Evolutionary conservation across 2,113 vertebrate genomes (phyloP).

Genomic region (Sylvietta virens): DNA sequence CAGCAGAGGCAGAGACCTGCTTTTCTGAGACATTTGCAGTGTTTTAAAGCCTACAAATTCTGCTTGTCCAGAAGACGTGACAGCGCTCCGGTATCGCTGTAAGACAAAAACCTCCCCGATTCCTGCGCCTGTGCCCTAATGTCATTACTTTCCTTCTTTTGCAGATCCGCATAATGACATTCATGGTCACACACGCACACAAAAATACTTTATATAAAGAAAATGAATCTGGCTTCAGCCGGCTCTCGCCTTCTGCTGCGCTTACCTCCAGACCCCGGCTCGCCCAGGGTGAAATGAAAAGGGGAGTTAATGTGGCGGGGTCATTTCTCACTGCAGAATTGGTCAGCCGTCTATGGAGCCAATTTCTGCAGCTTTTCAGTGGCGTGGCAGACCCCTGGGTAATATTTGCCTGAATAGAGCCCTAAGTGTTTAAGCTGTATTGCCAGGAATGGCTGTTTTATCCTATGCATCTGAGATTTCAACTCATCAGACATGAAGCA

Average conservation of each 20-base stretch:
- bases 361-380: conserved; percentile 57
- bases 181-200: neutral
- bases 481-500: conserved; percentile 41
- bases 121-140: neutral
- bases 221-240: conserved; percentile 32
- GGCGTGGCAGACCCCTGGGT: conserved; percentile 44
- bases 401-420: conserved; percentile 52
- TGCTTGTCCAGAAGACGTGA: neutral
- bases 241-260: conserved; percentile 7
- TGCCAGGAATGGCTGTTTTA: conserved; percentile 22
- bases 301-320: conserved; percentile 44
- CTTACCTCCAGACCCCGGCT: neutral
- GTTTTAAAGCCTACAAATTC: neutral
- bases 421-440: conserved; percentile 11
- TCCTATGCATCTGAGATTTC: conserved; percentile 57
- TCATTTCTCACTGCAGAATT: conserved; percentile 31
- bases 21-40: neutral
- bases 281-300: conserved; percentile 18
- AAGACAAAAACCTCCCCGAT: neutral
- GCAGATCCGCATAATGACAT: conserved; percentile 13
- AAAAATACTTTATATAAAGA: conserved; percentile 13
- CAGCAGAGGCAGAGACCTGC: neutral
- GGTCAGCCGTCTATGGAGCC: conserved; percentile 36
- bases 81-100: accelerated
- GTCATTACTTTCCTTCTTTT: neutral